Percentiles rank a stretch among this genome's conserved stretches.
phyloP scores from a whole-genome alignment of 1,140 invertebrate species.

The Psix sp. region DNA sequence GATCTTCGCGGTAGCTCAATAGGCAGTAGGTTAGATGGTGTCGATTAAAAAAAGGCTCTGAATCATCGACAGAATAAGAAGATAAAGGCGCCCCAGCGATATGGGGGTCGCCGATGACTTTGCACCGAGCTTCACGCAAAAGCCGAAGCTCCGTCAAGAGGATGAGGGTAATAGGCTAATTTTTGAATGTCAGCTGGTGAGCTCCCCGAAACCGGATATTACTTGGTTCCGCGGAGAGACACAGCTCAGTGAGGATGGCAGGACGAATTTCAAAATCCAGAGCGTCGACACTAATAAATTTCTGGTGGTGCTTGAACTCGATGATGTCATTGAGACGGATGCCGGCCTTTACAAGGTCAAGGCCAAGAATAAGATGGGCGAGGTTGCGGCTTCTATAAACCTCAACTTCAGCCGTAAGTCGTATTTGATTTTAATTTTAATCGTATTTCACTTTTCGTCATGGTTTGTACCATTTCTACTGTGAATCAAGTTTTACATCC shows the following conservation, averaged over 20 bases:
- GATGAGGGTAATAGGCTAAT: constrained; percentile 96
- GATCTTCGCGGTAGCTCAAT: not conserved
- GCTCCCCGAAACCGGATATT: constrained; percentile 92
- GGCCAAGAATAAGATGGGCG: constrained; percentile 98
- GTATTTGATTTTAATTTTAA: constrained; percentile 8
- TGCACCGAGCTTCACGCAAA: constrained; percentile 97
- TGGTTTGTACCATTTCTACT: no score
- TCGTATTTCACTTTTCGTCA: no score
- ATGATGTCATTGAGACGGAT: constrained; percentile 96
- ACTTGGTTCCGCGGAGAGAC: constrained; percentile 93
- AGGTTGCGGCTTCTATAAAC: constrained; percentile 98
- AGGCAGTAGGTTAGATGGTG: constrained; percentile 37
- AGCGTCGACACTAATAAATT: constrained; percentile 91
- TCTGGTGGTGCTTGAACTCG: constrained; percentile 92
- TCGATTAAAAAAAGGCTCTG: constrained; percentile 20
- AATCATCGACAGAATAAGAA: constrained; percentile 46
- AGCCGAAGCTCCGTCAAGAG: constrained; percentile 95
- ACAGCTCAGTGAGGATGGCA: constrained; percentile 86
- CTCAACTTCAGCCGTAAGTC: constrained; percentile 98
- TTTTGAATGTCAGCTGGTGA: constrained; percentile 94
- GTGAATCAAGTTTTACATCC: no score
- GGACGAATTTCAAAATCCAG: constrained; percentile 91
- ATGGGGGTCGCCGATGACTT: constrained; percentile 94
- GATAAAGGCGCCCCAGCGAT: constrained; percentile 64
- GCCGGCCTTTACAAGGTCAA: constrained; percentile 98